Evolutionary conservation across 2,888 invertebrate genomes (phyloP).

Genomic region (Brachylomia viminalis): DNA sequence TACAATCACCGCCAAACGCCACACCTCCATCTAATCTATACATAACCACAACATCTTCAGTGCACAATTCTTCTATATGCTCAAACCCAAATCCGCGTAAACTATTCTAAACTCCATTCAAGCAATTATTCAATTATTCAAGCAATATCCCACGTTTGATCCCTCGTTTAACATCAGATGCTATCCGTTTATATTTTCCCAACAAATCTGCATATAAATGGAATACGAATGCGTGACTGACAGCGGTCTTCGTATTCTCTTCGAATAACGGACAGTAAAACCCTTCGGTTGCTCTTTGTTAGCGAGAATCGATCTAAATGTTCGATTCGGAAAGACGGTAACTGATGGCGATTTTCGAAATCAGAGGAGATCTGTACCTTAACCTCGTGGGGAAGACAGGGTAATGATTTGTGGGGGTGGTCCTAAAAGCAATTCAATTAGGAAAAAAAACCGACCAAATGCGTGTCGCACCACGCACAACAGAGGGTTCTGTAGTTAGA

Average conservation of each 20-base stretch:
- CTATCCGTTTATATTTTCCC: conserved; percentile 32
- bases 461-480: no score
- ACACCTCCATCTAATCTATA: neutral
- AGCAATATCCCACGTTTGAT: conserved; percentile 14
- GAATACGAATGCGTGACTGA: conserved; percentile 29
- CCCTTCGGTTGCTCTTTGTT: conserved; percentile 48
- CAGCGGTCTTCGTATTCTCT: conserved; percentile 44
- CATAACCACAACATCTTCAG: neutral
- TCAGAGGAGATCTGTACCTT: no score
- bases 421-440: no score
- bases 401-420: no score
- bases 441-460: no score
- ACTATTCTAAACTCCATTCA: neutral
- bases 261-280: conserved; percentile 21
- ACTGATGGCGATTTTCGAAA: neutral
- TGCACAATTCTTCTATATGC: conserved; percentile 1
- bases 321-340: conserved; percentile 1
- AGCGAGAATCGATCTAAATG: conserved; percentile 28
- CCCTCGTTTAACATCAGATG: conserved; percentile 18
- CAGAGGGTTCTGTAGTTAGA: no score
- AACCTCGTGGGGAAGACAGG: no score
- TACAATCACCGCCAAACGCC: no score
- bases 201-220: conserved; percentile 57
- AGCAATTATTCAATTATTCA: no score
- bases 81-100: neutral